Conservation (phyloP, 2,888 invertebrate genomes). For the Pediacus dermestoides region DNA sequence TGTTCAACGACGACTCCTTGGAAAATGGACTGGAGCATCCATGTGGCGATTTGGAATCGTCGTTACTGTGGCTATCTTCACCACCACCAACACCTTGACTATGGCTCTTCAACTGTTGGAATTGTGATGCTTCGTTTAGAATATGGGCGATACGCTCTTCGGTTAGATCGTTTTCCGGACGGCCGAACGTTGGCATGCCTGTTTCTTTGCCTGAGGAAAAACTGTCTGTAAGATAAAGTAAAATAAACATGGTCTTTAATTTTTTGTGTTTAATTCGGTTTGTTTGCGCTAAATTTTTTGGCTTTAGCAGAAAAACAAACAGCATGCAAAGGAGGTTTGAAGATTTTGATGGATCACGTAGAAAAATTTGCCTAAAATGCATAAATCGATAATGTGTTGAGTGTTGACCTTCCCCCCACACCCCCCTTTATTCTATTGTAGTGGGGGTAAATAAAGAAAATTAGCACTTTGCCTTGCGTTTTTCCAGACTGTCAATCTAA, state of each 20-base stretch:
- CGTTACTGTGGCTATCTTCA: conserved; percentile 66
- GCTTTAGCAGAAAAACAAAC: conserved; percentile 15
- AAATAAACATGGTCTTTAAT: too few relatives aligned
- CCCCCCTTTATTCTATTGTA: too few relatives aligned
- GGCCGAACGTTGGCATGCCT: conserved; percentile 72
- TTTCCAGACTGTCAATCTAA: too few relatives aligned
- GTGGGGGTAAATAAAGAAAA: too few relatives aligned
- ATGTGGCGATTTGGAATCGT: conserved; percentile 77
- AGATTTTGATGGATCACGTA: too few relatives aligned
- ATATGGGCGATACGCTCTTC: conserved; percentile 94
- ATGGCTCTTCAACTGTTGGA: conserved; percentile 63
- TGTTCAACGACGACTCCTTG: conserved; percentile 67
- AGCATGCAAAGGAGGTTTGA: too few relatives aligned
- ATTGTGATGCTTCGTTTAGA: conserved; percentile 85
- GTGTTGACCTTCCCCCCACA: too few relatives aligned
- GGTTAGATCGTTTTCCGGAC: conserved; percentile 71
- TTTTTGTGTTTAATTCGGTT: too few relatives aligned
- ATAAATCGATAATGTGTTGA: too few relatives aligned
- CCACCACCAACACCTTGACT: conserved; percentile 37
- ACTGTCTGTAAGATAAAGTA: conserved; percentile 46
- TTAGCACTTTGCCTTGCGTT: too few relatives aligned
- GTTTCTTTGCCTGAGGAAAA: conserved; percentile 73
- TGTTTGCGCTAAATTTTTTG: too few relatives aligned
- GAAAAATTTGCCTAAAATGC: too few relatives aligned
- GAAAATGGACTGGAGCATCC: conserved; percentile 80